Evolutionary conservation across 1,140 invertebrate genomes (phyloP).

Genomic region (Tenebrio molitor): DNA sequence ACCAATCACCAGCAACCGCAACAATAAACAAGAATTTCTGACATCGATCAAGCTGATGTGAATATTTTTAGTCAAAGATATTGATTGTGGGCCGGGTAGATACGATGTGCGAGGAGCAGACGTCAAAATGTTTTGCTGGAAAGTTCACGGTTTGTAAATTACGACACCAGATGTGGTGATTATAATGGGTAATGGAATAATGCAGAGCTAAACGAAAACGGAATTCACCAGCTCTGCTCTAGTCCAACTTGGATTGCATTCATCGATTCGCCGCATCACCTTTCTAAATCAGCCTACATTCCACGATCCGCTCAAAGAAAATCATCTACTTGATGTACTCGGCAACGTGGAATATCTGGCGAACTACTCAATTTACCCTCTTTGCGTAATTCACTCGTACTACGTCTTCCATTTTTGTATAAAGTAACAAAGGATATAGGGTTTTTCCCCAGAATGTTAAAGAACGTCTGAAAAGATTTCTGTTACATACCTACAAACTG

Average conservation of each 20-base stretch:
- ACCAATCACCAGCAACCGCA: background rate
- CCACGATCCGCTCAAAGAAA: conserved; percentile 4
- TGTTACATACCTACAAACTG: too few species aligned
- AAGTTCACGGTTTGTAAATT: conserved; percentile 44
- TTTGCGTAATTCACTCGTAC: conserved; percentile 6
- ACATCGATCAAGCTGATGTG: background rate
- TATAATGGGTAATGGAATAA: conserved; percentile 45
- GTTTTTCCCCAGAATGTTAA: too few species aligned
- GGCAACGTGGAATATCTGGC: background rate
- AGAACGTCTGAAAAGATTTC: too few species aligned
- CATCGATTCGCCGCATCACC: conserved; percentile 19
- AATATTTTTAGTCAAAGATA: conserved; percentile 16
- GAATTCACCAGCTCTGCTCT: background rate
- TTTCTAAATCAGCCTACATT: conserved; percentile 10
- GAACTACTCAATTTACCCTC: background rate
- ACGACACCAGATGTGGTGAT: conserved; percentile 42
- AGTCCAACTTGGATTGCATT: conserved; percentile 31
- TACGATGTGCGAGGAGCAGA: background rate
- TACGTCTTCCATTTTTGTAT: too few species aligned
- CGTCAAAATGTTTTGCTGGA: conserved; percentile 26
- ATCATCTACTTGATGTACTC: conserved; percentile 30
- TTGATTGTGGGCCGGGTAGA: background rate
- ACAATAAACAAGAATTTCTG: conserved; percentile 18
- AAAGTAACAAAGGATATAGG: too few species aligned
- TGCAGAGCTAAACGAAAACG: conserved; percentile 32